These are phyloP conservation scores for Asteroscopus sphinx DNA, from an alignment of 2,888 invertebrate genomes.

Conservation along the genomic window DNA sequence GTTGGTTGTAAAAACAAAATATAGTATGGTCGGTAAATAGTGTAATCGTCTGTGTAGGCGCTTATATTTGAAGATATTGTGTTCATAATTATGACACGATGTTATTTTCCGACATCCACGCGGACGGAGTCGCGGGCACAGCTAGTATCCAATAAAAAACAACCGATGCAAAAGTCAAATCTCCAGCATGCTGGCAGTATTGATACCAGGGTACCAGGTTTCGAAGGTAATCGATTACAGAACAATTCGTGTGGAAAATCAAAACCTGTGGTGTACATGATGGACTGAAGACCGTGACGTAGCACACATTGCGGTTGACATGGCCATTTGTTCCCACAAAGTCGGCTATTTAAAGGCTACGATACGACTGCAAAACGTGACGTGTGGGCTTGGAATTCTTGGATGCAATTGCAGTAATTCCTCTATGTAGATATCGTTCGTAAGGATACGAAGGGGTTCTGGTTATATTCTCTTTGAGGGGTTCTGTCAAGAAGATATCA, in stretches of 20 bases:
- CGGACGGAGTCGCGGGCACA: no score
- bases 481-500: no score
- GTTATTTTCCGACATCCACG: no score
- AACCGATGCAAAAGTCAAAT: slow-evolving; percentile 21
- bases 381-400: background rate
- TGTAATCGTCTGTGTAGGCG: no score
- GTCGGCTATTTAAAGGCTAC: slow-evolving; percentile 28
- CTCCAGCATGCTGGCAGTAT: slow-evolving; percentile 27
- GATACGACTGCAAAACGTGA: slow-evolving; percentile 37
- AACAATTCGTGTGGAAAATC: slow-evolving; percentile 61
- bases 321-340: slow-evolving; percentile 66
- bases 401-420: background rate
- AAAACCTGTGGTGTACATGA: slow-evolving; percentile 65
- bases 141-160: background rate
- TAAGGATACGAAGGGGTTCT: slow-evolving; percentile 17
- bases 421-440: background rate
- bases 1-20: no score
- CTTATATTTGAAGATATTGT: no score
- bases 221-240: slow-evolving; percentile 54
- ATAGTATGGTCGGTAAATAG: no score
- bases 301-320: slow-evolving; percentile 74
- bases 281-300: slow-evolving; percentile 68
- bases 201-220: slow-evolving; percentile 28
- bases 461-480: no score
- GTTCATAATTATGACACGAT: no score